Conservation (phyloP, 2,888 invertebrate species). For the Macrosiphum euphorbiae region DNA sequence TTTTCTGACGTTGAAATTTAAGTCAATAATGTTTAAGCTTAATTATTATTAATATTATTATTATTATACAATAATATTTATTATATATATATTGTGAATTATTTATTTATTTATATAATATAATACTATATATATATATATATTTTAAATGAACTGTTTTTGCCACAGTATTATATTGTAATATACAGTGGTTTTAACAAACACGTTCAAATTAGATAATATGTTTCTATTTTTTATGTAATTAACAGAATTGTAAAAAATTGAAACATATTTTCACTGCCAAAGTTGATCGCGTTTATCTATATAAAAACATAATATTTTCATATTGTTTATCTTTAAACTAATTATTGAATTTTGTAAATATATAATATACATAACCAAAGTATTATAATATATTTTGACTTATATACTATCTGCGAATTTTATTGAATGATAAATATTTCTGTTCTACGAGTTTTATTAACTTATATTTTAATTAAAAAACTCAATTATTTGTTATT, state of each 20-base stretch:
- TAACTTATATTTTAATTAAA: neutral
- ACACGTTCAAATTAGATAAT: constrained; percentile 17
- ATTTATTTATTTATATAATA: constrained; percentile 56
- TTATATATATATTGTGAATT: constrained; percentile 40
- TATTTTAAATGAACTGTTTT: neutral
- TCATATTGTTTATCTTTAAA: constrained; percentile 14
- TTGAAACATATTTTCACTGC: constrained; percentile 46
- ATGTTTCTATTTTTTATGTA: constrained; percentile 14
- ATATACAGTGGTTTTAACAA: neutral
- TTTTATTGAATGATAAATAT: neutral
- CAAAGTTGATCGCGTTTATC: constrained; percentile 33
- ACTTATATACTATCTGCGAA: neutral
- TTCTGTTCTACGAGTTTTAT: neutral
- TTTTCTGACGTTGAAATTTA: constrained; percentile 54
- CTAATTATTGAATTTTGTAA: constrained; percentile 54
- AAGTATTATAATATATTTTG: constrained; percentile 53
- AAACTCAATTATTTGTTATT: no score
- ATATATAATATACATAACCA: constrained; percentile 49
- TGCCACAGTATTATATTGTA: neutral
- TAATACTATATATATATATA: neutral
- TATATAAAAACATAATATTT: constrained; percentile 23
- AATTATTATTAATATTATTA: constrained; percentile 26
- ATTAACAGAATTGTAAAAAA: constrained; percentile 41
- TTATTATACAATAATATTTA: constrained; percentile 19
- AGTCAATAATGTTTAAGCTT: constrained; percentile 61